These are phyloP conservation scores for Melangyna quadrimaculata DNA, from an alignment of 2,888 invertebrate species.

Conservation along the genomic window DNA sequence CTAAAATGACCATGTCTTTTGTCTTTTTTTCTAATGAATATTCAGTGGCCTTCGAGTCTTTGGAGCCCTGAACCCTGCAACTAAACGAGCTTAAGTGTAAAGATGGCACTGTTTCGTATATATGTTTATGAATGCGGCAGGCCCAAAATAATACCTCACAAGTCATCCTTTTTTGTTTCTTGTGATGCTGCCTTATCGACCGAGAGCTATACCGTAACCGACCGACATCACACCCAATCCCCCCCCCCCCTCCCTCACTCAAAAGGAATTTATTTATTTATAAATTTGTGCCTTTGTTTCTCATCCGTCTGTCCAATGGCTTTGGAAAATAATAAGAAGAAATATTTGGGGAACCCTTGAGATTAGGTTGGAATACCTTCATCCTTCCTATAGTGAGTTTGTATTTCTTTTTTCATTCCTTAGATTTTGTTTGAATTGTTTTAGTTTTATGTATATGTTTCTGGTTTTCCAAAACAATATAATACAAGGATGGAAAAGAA, in stretches of 20 bases:
- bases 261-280: constrained; percentile 63
- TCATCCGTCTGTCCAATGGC: constrained; percentile 20
- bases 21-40: no score
- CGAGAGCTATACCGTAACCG: not conserved
- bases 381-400: not conserved
- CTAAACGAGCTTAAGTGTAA: not conserved
- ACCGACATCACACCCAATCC: constrained; percentile 29
- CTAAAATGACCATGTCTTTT: no score
- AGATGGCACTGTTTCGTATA: not conserved
- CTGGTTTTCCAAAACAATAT: not conserved
- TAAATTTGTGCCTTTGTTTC: constrained; percentile 61
- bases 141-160: not conserved
- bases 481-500: constrained; percentile 1
- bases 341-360: constrained; percentile 48
- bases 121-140: not conserved
- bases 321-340: constrained; percentile 49
- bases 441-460: constrained; percentile 10
- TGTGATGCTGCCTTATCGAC: not conserved
- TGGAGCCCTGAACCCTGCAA: not conserved
- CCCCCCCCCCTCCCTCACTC: no score
- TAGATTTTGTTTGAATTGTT: constrained; percentile 18
- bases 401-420: not conserved
- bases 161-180: constrained; percentile 37
- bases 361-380: constrained; percentile 40
- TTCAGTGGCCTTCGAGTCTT: not conserved